These are phyloP conservation scores for Trissolcus basalis DNA, from an alignment of 1,140 invertebrate species.

Conservation along the genomic window DNA sequence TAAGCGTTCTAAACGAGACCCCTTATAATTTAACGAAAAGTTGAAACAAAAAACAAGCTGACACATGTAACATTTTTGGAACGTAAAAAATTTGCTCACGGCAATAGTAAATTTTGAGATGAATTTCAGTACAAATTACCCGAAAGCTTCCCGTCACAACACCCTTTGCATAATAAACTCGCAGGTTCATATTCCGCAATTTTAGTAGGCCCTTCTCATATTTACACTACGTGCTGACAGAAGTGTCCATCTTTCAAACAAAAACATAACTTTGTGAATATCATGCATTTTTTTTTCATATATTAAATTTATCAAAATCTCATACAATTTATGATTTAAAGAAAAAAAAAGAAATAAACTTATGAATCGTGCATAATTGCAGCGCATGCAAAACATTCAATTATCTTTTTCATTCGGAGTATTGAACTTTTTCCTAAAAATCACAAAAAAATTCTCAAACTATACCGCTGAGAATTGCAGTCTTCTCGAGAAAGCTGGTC, in stretches of 20 bases:
- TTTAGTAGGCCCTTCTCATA: conserved; percentile 32
- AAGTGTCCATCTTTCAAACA: conserved; percentile 34
- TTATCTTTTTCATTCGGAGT: conserved; percentile 18
- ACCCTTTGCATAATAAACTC: conserved; percentile 42
- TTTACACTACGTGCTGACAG: conserved; percentile 24
- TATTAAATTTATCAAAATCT: no score
- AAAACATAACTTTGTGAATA: conserved; percentile 30
- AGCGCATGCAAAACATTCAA: conserved; percentile 29
- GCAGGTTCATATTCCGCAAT: conserved; percentile 14
- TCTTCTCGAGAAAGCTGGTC: conserved; percentile 14
- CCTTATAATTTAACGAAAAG: conserved; percentile 12
- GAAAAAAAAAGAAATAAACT: conserved; percentile 22
- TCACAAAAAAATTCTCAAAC: conserved; percentile 38
- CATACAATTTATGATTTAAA: no score
- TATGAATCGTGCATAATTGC: background rate
- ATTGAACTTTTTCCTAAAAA: conserved; percentile 27
- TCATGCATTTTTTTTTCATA: no score
- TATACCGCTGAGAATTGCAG: conserved; percentile 34
- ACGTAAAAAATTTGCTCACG: conserved; percentile 2
- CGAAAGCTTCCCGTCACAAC: conserved; percentile 19
- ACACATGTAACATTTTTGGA: conserved; percentile 19
- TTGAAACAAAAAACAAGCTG: background rate
- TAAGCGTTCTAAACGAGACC: conserved; percentile 40
- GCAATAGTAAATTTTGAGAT: conserved; percentile 6
- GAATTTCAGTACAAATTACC: conserved; percentile 33